Evolutionary conservation across 2,888 invertebrate species (phyloP), one percentile per base, ranked within the genome.

Genomic region (Parascotia fuliginaria): DNA sequence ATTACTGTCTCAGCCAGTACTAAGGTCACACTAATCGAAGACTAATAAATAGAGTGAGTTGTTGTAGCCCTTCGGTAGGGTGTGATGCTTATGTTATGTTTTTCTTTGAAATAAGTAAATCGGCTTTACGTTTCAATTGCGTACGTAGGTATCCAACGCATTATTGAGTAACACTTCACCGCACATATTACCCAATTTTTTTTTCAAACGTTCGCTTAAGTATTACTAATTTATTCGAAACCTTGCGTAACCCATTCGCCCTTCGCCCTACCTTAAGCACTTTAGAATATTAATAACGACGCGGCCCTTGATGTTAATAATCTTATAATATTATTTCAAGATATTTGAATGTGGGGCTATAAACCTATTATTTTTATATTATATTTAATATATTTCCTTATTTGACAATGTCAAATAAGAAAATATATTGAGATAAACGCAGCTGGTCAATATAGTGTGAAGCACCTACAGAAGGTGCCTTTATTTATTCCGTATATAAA

Each of bases 181-280:
- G 34, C 53, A 55, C 45, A 55, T 50, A 56, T 70, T 60, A 55
- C 53, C 53, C 58, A 63, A 70, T 63, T 58, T 60, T 63, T n/a
- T n/a, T 68, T 66, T 66, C 66, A 60, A 68, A 60, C 56, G 55
- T 65, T 69, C 49, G 36, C 54, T 54, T 61, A 64, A 63, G 67
- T 70, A 70, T 68, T 54, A 66, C 47, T 67, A 70, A 67, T 65
- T 70, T 57, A 70, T 70, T 70, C 60, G 70, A 59, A 51, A 66
- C 60, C 60, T 70, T 70, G 50, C 56, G 68, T 65, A 70, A 70
- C 64, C 56, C 59, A 48, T 50, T 55, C 56, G 68, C 69, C 69
- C 69, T 67, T 68, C 69, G 65, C 59, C 59, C 58, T 65, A 57
- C 65, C 62, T 65, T 59, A 62, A 39, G 57, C 58, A 52, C 58